Evolutionary conservation across 1,140 invertebrate species (phyloP).

Genomic region (Orussus abietinus): DNA sequence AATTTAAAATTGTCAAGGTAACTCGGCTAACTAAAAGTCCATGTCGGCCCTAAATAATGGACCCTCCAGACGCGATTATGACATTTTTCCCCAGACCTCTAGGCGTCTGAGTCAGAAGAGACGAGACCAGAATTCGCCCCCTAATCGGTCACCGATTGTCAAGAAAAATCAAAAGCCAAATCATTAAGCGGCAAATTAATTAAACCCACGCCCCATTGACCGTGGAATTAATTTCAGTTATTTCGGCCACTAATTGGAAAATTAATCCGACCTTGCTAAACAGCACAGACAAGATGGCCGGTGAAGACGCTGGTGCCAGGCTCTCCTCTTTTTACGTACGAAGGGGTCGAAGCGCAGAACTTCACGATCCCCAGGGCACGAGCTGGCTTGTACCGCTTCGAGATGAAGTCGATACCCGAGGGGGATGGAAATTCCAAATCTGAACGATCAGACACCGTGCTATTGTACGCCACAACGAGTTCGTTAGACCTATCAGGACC

Average conservation of each 20-base stretch:
- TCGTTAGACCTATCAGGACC: constrained; percentile 32
- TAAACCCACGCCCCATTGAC: no score
- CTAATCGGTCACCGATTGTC: no score
- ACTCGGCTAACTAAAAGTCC: constrained; percentile 10
- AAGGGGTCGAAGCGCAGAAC: constrained; percentile 44
- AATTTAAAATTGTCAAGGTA: constrained; percentile 14
- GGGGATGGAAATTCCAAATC: constrained; percentile 21
- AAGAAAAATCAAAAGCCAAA: no score
- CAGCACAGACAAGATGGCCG: constrained; percentile 42
- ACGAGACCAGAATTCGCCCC: no score
- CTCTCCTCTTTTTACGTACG: constrained; percentile 44
- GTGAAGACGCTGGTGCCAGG: constrained; percentile 45
- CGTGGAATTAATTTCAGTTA: no score
- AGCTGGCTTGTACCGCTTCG: constrained; percentile 49
- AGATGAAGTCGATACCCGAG: constrained; percentile 35
- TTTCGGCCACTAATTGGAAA: no score
- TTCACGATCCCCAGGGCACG: constrained; percentile 44
- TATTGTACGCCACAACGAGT: constrained; percentile 46
- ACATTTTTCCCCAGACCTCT: no score
- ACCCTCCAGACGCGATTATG: no score
- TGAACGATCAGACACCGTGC: constrained; percentile 40
- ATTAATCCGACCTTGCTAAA: not conserved
- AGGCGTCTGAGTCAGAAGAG: no score
- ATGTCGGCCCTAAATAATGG: no score
- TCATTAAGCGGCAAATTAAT: no score